Evolutionary conservation across 2,113 vertebrate species (phyloP).

Genomic region (Rhegmatorhina hoffmannsi): DNA sequence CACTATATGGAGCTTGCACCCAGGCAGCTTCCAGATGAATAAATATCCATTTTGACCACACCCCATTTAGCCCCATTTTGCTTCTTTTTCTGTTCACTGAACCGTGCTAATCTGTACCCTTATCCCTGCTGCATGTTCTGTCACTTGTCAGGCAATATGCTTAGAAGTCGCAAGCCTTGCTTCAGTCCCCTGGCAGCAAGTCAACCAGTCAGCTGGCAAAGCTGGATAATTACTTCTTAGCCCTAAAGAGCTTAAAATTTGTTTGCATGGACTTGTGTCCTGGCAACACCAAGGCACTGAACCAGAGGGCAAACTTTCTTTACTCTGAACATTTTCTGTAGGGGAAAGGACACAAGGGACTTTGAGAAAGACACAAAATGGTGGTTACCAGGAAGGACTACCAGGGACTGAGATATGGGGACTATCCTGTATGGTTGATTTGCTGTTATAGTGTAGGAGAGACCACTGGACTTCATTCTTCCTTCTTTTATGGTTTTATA

Average conservation of each 20-base stretch:
- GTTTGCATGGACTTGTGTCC: constrained; percentile 29
- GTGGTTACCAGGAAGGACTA: neutral
- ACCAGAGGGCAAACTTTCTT: neutral
- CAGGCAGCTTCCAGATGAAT: neutral
- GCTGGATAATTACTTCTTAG: constrained; percentile 54
- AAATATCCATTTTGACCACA: neutral
- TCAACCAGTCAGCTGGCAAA: constrained; percentile 54
- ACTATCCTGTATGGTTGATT: neutral
- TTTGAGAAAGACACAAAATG: neutral
- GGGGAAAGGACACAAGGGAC: neutral
- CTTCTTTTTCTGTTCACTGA: neutral
- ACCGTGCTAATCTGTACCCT: neutral
- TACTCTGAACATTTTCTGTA: neutral
- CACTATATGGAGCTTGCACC: neutral
- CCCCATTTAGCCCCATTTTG: neutral
- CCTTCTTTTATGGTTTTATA: neutral
- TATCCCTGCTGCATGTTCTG: neutral
- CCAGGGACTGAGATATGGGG: neutral
- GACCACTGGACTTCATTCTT: neutral
- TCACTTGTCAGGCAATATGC: neutral
- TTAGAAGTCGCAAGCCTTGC: constrained; percentile 3
- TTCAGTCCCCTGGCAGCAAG: constrained; percentile 46
- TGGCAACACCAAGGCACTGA: constrained; percentile 23
- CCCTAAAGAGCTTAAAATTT: constrained; percentile 37
- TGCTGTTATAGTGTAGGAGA: neutral